Percentiles rank a stretch among this genome's conserved stretches.
phyloP scores from a whole-genome alignment of 2,113 vertebrate genomes.

The Cheirogaleus medius region DNA sequence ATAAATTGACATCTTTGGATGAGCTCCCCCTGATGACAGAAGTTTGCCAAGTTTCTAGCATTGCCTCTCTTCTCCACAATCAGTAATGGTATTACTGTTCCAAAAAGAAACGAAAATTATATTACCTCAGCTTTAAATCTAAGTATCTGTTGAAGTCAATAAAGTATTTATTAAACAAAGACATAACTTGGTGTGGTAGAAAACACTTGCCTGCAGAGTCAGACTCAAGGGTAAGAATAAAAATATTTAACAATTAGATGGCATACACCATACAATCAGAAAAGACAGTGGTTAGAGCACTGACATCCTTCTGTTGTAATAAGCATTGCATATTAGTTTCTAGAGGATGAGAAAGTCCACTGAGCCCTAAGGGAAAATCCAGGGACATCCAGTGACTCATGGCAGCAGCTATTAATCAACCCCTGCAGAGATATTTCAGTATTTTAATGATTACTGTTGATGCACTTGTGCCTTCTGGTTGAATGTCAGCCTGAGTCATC shows the following conservation, averaged over 20 bases:
- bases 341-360: background rate
- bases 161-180: constrained; percentile 26
- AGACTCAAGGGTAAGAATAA: background rate
- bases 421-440: background rate
- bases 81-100: background rate
- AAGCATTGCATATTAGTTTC: background rate
- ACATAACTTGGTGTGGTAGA: background rate
- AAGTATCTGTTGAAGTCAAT: constrained; percentile 40
- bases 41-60: background rate
- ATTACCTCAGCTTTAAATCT: constrained; percentile 33
- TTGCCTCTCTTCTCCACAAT: background rate
- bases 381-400: background rate
- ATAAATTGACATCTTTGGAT: constrained; percentile 7
- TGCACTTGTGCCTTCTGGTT: background rate
- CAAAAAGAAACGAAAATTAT: constrained; percentile 21
- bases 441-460: background rate
- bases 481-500: background rate
- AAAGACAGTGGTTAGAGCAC: background rate
- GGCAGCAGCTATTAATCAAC: background rate
- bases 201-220: background rate
- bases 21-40: background rate
- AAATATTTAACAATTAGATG: constrained; percentile 11
- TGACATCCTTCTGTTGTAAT: background rate
- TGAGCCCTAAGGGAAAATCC: background rate
- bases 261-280: background rate